Evolutionary conservation across 2,113 vertebrate species (phyloP).

Genomic region (Phyllostomus hastatus): DNA sequence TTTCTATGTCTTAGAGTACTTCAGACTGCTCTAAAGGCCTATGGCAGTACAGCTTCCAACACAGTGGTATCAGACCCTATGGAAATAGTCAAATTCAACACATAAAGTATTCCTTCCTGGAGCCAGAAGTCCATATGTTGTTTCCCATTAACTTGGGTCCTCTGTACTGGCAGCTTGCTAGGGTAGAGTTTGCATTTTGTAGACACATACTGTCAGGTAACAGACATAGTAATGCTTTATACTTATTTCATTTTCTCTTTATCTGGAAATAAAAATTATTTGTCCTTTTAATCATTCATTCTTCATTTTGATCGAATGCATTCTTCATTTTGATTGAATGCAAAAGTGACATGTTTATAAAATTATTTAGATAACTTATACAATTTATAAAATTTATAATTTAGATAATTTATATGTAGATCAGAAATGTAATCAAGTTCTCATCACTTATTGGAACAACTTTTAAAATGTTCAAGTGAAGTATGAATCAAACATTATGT

Average conservation of each 20-base stretch:
- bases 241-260: conserved; percentile 30
- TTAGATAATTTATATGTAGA: neutral
- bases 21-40: neutral
- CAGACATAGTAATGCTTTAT: neutral
- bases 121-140: neutral
- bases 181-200: neutral
- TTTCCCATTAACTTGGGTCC: neutral
- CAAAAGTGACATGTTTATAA: neutral
- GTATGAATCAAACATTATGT: neutral
- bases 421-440: neutral
- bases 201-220: neutral
- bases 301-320: neutral
- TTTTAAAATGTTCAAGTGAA: neutral
- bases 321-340: neutral
- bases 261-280: conserved; percentile 10
- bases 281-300: neutral
- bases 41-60: neutral
- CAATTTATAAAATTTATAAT: neutral
- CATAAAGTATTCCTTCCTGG: neutral
- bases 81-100: neutral
- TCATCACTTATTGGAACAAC: neutral
- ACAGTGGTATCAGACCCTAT: neutral
- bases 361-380: neutral
- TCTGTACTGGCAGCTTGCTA: neutral
- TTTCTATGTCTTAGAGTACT: neutral